Base-by-base conservation (phyloP, 2,113 vertebrate species). In the Psilopsiagon aymara region DNA sequence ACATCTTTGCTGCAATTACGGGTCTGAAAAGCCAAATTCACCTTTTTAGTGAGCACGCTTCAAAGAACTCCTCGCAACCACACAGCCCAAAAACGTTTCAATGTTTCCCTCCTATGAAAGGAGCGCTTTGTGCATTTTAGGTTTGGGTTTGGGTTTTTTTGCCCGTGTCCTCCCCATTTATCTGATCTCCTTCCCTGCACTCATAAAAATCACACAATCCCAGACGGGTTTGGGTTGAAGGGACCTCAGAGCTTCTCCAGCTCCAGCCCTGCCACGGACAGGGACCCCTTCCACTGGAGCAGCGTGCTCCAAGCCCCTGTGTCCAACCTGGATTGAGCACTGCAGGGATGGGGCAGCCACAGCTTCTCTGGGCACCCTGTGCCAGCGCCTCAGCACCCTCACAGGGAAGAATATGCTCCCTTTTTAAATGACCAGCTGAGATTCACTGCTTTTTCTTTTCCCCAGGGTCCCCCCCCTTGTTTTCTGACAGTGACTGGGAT, bases 251-350 rank as follows among this genome's bases (percentile, higher is more conserved):
- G 33, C 33, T 59, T 20, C 6, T 14, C 55, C 55, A 59, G 55
- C 1, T n/a, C 20, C 55, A n/a, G 15, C 33, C 33, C 55, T n/a
- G 33, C 55, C 20, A n/a, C 1, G 1, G 7, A 8, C 55, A 59
- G 55, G 55, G 33, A 59, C 55, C 21, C 55, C 55, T 59, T 59
- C 55, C 55, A 57, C 19, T 57, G 0, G 55, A n/a, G 55, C 55
- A 55, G 53, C 4, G 11, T 55, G 53, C 17, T 55, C 29, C 53
- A 55, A 55, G 52, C 52, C 52, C 51, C 52, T 53, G 52, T 29
- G 52, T 51, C 49, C 49, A 51, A 25, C 24, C 47, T 14, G n/a
- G n/a, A n/a, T 24, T 49, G 47, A 49, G 6, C 51, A 52, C 27
- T 52, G 51, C 49, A 52, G 28, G 33, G 55, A 59, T 35, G 57